Evolutionary conservation across 2,888 invertebrate species (phyloP).

Genomic region (Idaea dimidiata): DNA sequence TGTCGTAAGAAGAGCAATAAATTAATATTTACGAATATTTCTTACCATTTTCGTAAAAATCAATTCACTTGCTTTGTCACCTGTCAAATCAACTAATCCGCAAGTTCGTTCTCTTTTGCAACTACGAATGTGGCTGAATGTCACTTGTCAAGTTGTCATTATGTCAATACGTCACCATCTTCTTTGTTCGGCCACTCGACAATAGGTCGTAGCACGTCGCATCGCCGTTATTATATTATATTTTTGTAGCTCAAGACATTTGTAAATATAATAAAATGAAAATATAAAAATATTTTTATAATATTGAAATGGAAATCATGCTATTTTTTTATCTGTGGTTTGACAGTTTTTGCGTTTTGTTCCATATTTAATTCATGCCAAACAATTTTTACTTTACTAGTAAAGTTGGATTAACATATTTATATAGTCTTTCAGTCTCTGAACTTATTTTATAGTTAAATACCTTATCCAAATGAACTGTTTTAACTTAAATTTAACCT

Average conservation of each 20-base stretch:
- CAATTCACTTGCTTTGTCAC: slow-evolving; percentile 69
- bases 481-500: background rate
- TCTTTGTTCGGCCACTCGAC: no score
- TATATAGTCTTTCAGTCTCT: no score
- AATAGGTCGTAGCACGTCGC: no score
- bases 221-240: no score
- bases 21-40: slow-evolving; percentile 43
- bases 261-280: no score
- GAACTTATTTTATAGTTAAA: no score
- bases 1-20: slow-evolving; percentile 20
- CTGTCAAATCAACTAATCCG: slow-evolving; percentile 42
- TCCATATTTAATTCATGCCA: background rate
- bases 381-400: background rate
- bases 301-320: slow-evolving; percentile 20
- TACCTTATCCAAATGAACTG: no score
- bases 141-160: no score
- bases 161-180: background rate
- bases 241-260: no score
- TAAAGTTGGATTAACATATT: no score
- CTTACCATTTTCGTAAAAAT: slow-evolving; percentile 77
- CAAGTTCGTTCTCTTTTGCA: background rate
- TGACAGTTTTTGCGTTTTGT: slow-evolving; percentile 12
- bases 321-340: slow-evolving; percentile 1
- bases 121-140: background rate
- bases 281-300: background rate